Base-by-base conservation (phyloP, 2,888 invertebrate species). In the Stenurella melanura region DNA sequence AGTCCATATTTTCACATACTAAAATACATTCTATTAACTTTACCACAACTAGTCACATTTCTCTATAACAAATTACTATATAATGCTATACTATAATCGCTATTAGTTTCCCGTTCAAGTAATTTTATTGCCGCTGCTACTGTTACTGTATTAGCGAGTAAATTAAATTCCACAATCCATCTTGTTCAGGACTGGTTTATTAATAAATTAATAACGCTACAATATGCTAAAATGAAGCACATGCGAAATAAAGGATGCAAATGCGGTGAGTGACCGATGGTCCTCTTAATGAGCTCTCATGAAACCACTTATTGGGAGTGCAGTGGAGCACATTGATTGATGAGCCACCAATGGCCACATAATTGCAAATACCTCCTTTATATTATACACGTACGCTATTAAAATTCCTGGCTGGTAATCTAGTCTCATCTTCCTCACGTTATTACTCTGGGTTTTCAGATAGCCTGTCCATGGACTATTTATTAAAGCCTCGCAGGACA, bases 361-460 rank as follows among this genome's bases (percentile, higher is more conserved):
- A 78, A 80, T 80, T 80, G 78, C 80, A 64, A 80, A 78, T 80
- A 73, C 78, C 80, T 80, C 78, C 77, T 74, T 76, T 72, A 64
- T 75, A 78, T 78, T 75, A 80, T 77, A 77, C 78, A 78, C 80
- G 78, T 74, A 75, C 76, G 72, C 77, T 73, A 80, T 78, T 78
- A 78, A 80, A 78, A 80, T 80, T 78, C 80, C 78, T 78, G 38
- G 15, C 67, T 21, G 54, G 50, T 34, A 38, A 42, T 64, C 64
- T 42, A 42, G 54, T 67, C 67, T 38, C 64, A 19, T 64, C 64
- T n/a, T 15, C 26, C 7, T 30, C 9, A 30, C 30, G 15, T 61
- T 61, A 61, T 61, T 34, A 34, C 15, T 4, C 17, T 30, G 11
- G 60, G 26, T 60, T 58, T 60, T 60, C 21, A 30, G 26, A n/a